These are phyloP conservation scores for Thinocorus orbignyianus DNA, from an alignment of 2,113 vertebrate species.

Conservation along the genomic window DNA sequence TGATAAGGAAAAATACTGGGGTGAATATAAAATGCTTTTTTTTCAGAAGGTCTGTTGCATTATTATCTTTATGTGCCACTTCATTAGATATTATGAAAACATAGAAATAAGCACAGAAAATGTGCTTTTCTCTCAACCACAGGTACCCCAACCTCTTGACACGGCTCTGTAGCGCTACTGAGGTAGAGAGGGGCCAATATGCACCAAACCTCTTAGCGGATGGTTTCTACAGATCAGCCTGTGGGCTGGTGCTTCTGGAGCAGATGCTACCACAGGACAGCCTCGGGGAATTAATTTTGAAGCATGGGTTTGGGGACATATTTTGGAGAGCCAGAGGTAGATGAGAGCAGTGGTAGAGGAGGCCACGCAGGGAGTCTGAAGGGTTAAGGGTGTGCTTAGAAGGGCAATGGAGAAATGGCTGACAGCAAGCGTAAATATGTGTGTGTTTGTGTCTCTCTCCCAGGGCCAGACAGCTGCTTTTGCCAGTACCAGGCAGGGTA, in stretches of 20 bases:
- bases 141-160: not conserved
- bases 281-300: not conserved
- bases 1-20: not conserved
- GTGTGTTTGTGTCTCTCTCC: not conserved
- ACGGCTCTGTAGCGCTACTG: accelerated
- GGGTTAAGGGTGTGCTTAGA: not conserved
- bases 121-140: not conserved
- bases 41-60: not conserved
- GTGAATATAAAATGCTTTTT: not conserved
- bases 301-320: accelerated
- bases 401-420: not conserved
- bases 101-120: not conserved
- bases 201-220: not conserved
- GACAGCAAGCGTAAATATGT: not conserved
- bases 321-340: not conserved
- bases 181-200: not conserved
- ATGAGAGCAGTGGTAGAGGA: not conserved
- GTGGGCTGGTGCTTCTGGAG: not conserved
- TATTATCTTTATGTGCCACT: not conserved
- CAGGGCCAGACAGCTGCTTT: not conserved
- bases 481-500: not conserved
- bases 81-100: not conserved
- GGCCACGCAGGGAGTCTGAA: not conserved
- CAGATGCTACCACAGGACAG: accelerated
- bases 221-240: not conserved